A percentile compares a stretch with the other conserved stretches of the same genome.
Conservation (phyloP, 2,888 invertebrate genomes). For the Drosophila monieri region DNA sequence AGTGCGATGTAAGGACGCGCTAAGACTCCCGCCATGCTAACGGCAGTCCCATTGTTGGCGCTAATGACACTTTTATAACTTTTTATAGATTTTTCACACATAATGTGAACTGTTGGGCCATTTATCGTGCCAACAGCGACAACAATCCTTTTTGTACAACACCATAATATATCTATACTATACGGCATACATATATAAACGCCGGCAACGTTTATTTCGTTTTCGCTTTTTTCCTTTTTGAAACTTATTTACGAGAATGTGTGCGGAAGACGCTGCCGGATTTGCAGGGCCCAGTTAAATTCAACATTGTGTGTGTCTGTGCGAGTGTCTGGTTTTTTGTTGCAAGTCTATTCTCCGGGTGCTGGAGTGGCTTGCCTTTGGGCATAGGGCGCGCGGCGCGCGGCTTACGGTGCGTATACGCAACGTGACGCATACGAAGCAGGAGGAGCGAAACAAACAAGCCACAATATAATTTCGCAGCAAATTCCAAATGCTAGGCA, state of each 20-base stretch:
- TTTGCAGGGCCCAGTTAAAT: slow-evolving; percentile 43
- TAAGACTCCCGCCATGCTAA: slow-evolving; percentile 20
- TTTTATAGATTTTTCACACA: slow-evolving; percentile 80
- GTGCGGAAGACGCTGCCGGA: slow-evolving; percentile 65
- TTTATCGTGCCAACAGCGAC: slow-evolving; percentile 63
- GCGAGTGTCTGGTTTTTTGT: slow-evolving; percentile 28
- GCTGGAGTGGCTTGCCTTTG: slow-evolving; percentile 29
- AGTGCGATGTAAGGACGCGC: slow-evolving; percentile 21
- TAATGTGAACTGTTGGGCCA: slow-evolving; percentile 72
- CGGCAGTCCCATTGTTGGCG: slow-evolving; percentile 53
- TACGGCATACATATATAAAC: slow-evolving; percentile 24
- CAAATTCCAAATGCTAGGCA: slow-evolving; percentile 75
- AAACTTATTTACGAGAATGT: slow-evolving; percentile 71
- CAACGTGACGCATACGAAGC: slow-evolving; percentile 68
- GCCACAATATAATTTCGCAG: slow-evolving; percentile 61
- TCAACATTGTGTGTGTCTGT: slow-evolving; percentile 7
- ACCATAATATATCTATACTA: slow-evolving; percentile 19
- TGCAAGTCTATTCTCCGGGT: slow-evolving; percentile 32
- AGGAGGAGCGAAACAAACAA: slow-evolving; percentile 34
- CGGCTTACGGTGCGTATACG: slow-evolving; percentile 58
- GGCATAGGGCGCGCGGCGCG: not conserved
- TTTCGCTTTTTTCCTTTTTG: slow-evolving; percentile 30
- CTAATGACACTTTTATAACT: slow-evolving; percentile 80
- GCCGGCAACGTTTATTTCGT: slow-evolving; percentile 49
- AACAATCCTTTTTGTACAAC: slow-evolving; percentile 71